Conservation (phyloP, 1,140 invertebrate genomes). For the Ooceraea biroi region DNA sequence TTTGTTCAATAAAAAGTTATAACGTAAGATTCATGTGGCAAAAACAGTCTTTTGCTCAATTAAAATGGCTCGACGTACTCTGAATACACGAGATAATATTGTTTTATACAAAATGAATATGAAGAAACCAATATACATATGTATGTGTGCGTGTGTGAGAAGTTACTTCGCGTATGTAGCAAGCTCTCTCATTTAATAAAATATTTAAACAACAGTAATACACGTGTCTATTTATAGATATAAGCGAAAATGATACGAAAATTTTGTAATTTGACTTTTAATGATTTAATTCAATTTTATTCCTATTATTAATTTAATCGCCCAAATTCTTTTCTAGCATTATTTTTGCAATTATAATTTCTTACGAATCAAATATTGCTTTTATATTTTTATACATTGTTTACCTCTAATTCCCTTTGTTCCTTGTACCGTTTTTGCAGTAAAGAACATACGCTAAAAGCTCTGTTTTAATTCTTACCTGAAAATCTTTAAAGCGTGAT, state of each 20-base stretch:
- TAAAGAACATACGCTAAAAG: background rate
- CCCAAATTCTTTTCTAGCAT: background rate
- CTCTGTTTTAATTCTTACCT: background rate
- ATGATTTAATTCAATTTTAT: too few species aligned
- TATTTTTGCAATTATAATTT: background rate
- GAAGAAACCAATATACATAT: too few species aligned
- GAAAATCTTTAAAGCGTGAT: background rate
- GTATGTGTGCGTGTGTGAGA: background rate
- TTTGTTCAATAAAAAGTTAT: background rate
- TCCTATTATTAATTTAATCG: background rate
- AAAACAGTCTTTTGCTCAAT: slow-evolving; percentile 3
- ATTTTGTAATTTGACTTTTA: background rate
- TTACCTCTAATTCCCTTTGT: background rate
- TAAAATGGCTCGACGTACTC: too few species aligned
- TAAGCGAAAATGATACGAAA: background rate
- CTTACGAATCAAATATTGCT: background rate
- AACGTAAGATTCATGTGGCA: background rate
- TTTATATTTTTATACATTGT: background rate
- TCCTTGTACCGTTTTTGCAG: background rate
- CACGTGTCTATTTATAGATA: slow-evolving; percentile 23
- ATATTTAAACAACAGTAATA: slow-evolving; percentile 16
- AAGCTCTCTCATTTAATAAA: slow-evolving; percentile 18
- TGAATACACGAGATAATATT: slow-evolving; percentile 4
- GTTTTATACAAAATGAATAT: slow-evolving; percentile 13
- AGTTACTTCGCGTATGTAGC: slow-evolving; percentile 26